These are phyloP conservation scores for Trilocha varians DNA, from an alignment of 2,888 invertebrate genomes.

Conservation along the genomic window DNA sequence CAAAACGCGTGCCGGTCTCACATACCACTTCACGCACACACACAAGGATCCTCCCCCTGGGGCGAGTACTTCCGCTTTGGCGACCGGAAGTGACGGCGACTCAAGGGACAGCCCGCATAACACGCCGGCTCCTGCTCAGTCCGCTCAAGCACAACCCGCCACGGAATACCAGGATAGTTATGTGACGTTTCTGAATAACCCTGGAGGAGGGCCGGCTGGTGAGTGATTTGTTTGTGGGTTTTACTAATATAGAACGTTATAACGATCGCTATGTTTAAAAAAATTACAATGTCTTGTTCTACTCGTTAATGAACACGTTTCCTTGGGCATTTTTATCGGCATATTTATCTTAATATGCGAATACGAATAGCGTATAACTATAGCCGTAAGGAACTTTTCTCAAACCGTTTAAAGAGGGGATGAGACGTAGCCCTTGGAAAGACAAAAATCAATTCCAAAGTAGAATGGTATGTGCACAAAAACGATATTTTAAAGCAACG, in stretches of 20 bases:
- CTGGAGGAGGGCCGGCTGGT: slow-evolving; percentile 52
- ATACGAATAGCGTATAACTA: too few species aligned
- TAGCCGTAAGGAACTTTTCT: too few species aligned
- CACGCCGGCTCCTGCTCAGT: slow-evolving; percentile 75
- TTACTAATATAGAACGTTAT: neutral
- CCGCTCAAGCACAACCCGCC: slow-evolving; percentile 33
- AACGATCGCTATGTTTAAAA: too few species aligned
- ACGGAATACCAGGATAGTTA: slow-evolving; percentile 79
- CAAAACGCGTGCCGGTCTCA: slow-evolving; percentile 96
- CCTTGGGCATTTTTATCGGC: too few species aligned
- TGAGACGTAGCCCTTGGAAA: too few species aligned
- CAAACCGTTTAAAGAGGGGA: too few species aligned
- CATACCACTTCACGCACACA: slow-evolving; percentile 95
- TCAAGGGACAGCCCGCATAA: slow-evolving; percentile 76
- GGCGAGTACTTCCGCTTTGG: slow-evolving; percentile 18
- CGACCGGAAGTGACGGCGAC: slow-evolving; percentile 42
- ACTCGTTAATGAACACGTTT: too few species aligned
- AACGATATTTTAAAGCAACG: too few species aligned
- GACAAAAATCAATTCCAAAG: too few species aligned
- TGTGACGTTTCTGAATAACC: slow-evolving; percentile 78
- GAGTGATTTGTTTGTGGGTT: slow-evolving; percentile 10
- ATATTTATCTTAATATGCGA: too few species aligned
- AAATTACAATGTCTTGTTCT: too few species aligned
- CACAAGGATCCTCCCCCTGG: slow-evolving; percentile 76
- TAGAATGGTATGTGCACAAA: too few species aligned